Evolutionary conservation across 2,888 invertebrate genomes (phyloP), one percentile per base, ranked within the genome.

Genomic region (Cistogaster globosa): DNA sequence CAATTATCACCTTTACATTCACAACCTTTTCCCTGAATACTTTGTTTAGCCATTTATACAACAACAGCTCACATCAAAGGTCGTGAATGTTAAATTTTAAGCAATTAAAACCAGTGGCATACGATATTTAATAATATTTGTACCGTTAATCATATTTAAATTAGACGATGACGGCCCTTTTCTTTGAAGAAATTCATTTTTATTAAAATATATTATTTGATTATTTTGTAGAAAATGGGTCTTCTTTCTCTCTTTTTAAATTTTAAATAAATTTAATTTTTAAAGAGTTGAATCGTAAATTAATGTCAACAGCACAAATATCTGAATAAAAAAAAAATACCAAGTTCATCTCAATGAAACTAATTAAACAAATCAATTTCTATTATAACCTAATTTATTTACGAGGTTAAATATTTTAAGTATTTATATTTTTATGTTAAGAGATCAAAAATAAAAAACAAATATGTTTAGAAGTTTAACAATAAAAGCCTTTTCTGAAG

Each of bases 351-450:
- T 26, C 8, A 26, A 11, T 12, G 2, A 38, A 58, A 51, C 57
- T 60, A 48, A 68, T 67, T 77, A 68, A 68, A 68, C 58, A 51
- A 48, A 77, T 68, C 16, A 68, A 11, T 60, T 38, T 55, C 53
- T 55, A 63, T 74, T 53, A 12, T 8, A 53, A 63, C 51, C 48
- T 68, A 48, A 48, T 77, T 26, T 60, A 26, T 53, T 74, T 53
- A 18, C 0, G 6, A 32, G 32, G 32, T 32, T 5, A 32, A 32
- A 8, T 38, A 38, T 22, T 20, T 22, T 60, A 36, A 18, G n/a
- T 7, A 18, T 75, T 48, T n/a, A 32, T 67, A 42, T 18, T 16
- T 26, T 57, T n/a, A 42, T 57, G 1, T 67, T 14, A 4, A 51
- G 48, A 65, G 11, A 57, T 8, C 11, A 38, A 58, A 58, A 48